Evolutionary conservation across 2,113 vertebrate species (phyloP).

Genomic region (Notiomystis cincta): DNA sequence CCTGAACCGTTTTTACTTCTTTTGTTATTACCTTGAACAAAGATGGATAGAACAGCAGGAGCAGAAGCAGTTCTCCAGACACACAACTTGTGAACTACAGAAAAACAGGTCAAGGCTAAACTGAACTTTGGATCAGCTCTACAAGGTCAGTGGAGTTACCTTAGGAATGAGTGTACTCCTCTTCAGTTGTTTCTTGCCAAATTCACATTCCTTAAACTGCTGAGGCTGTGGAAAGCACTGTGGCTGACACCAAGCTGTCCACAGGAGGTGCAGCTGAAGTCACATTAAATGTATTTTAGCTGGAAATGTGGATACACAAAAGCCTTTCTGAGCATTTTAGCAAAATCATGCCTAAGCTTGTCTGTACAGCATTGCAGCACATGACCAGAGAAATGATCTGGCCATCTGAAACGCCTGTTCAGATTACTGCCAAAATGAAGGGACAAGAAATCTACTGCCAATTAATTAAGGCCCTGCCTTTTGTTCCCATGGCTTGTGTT

Average conservation of each 20-base stretch:
- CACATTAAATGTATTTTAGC: not conserved
- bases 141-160: not conserved
- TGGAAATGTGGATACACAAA: not conserved
- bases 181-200: not conserved
- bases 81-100: not conserved
- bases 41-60: not conserved
- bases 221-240: not conserved
- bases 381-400: not conserved
- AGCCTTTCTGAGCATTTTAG: not conserved
- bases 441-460: not conserved
- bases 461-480: not conserved
- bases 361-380: not conserved
- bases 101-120: constrained; percentile 29
- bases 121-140: not conserved
- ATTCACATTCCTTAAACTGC: not conserved
- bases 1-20: not conserved
- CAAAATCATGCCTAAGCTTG: not conserved
- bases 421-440: not conserved
- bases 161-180: not conserved
- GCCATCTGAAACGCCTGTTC: not conserved
- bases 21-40: constrained; percentile 18
- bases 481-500: not conserved
- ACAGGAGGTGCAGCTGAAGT: not conserved
- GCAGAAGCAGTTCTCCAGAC: not conserved
- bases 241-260: not conserved